Percentiles rank a stretch among this genome's conserved stretches.
These are phyloP conservation scores for Numenius arquata DNA, from an alignment of 2,113 vertebrate species.

Conservation along the genomic window DNA sequence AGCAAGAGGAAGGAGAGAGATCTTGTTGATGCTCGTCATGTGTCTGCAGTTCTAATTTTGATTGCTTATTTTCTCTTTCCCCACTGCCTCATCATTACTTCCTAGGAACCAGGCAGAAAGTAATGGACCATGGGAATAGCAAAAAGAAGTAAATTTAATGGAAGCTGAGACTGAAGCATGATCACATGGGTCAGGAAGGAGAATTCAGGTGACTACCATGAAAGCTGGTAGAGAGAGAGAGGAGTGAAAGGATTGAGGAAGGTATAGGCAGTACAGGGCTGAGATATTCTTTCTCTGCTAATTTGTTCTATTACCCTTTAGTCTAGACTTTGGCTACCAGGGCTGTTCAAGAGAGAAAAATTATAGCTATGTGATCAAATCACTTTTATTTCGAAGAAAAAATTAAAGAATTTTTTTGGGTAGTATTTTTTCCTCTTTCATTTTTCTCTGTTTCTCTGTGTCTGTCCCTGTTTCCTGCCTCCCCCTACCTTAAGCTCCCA, in stretches of 20 bases:
- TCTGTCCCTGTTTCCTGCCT: neutral
- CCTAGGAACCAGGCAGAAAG: neutral
- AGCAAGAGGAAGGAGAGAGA: neutral
- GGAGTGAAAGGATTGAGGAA: neutral
- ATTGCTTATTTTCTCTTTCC: conserved; percentile 23
- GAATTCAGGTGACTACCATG: neutral
- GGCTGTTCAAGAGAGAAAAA: neutral
- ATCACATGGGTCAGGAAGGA: neutral
- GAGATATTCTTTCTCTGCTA: neutral
- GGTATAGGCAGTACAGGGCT: neutral
- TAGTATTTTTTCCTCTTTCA: neutral
- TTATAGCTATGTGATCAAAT: neutral
- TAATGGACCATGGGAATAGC: conserved; percentile 9
- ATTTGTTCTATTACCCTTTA: neutral
- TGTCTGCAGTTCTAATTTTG: conserved; percentile 13
- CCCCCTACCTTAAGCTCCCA: neutral
- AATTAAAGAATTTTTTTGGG: neutral
- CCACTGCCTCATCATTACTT: neutral
- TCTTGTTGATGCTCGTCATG: neutral
- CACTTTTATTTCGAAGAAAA: neutral
- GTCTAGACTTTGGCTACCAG: neutral
- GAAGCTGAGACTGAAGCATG: neutral
- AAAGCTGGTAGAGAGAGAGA: neutral
- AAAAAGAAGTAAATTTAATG: conserved; percentile 20
- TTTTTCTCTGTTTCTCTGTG: neutral